phyloP scores from a whole-genome alignment of 2,113 vertebrate genomes.

The Triplophysa rosa region DNA sequence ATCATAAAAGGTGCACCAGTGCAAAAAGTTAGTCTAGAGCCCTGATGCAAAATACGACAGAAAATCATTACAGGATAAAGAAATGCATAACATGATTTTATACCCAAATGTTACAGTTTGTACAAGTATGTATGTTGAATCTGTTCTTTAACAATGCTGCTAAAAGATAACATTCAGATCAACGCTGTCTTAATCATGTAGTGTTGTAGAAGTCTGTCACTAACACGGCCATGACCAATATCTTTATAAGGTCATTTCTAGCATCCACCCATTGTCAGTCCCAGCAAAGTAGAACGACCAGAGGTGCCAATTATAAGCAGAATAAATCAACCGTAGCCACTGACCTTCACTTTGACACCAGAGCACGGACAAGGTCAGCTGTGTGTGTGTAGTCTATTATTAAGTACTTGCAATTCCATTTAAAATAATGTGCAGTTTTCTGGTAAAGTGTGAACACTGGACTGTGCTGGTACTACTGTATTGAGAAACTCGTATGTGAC shows the following conservation, averaged over 20 bases:
- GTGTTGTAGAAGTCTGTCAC: background rate
- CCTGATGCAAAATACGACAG: too few species aligned
- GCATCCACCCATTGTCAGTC: slow-evolving; percentile 37
- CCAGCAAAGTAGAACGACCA: slow-evolving; percentile 44
- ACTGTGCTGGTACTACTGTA: background rate
- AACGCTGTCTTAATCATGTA: background rate
- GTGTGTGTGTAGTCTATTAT: slow-evolving; percentile 13
- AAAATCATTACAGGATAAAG: too few species aligned
- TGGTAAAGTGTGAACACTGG: background rate
- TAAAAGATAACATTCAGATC: background rate
- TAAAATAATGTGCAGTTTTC: slow-evolving; percentile 27
- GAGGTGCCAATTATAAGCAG: slow-evolving; percentile 56
- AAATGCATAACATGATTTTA: too few species aligned
- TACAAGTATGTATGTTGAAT: background rate
- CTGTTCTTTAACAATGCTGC: background rate
- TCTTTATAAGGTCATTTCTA: slow-evolving; percentile 46
- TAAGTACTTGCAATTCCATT: slow-evolving; percentile 22
- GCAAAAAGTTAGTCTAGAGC: too few species aligned
- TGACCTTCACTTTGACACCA: slow-evolving; percentile 44
- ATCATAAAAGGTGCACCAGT: too few species aligned
- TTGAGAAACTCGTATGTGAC: background rate
- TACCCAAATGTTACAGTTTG: background rate
- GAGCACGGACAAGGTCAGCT: slow-evolving; percentile 43
- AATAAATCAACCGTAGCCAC: slow-evolving; percentile 29
- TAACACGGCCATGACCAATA: slow-evolving; percentile 4